Evolutionary conservation across 2,113 vertebrate genomes (phyloP).

Genomic region (Phylloscopus whistleri): DNA sequence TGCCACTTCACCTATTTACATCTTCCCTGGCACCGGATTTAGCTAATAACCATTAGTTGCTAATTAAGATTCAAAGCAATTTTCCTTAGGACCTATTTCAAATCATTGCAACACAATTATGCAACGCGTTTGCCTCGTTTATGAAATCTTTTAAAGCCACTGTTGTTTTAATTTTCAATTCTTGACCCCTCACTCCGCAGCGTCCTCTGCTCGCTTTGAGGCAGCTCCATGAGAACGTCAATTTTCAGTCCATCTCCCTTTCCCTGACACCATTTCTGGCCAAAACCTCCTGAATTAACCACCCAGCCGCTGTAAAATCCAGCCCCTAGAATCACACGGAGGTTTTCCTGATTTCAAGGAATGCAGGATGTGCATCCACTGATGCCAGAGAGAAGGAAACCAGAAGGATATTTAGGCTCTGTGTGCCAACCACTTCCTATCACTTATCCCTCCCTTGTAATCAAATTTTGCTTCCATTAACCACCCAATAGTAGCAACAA

Average conservation of each 20-base stretch:
- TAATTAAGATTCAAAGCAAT: background rate
- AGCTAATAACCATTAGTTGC: background rate
- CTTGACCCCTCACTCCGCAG: accelerated
- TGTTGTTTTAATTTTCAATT: background rate
- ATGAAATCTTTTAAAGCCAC: background rate
- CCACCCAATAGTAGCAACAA: accelerated
- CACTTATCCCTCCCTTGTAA: background rate
- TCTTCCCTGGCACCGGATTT: background rate
- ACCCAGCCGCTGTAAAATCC: background rate
- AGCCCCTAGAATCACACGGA: accelerated
- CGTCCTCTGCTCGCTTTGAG: accelerated
- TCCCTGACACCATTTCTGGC: background rate
- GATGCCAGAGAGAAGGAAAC: background rate
- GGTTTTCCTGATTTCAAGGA: accelerated
- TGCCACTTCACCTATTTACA: background rate
- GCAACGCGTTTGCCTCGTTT: background rate
- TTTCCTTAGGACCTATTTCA: background rate
- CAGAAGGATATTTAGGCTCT: background rate
- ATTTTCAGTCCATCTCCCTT: background rate
- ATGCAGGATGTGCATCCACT: too few species aligned
- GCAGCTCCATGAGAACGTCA: accelerated
- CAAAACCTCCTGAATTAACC: background rate
- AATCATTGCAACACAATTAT: background rate
- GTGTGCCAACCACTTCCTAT: background rate
- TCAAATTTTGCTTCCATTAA: background rate